A percentile compares a stretch with the other conserved stretches of the same genome.
phyloP scores from a whole-genome alignment of 2,797 vertebrate genomes.

The Scyliorhinus canicula region DNA sequence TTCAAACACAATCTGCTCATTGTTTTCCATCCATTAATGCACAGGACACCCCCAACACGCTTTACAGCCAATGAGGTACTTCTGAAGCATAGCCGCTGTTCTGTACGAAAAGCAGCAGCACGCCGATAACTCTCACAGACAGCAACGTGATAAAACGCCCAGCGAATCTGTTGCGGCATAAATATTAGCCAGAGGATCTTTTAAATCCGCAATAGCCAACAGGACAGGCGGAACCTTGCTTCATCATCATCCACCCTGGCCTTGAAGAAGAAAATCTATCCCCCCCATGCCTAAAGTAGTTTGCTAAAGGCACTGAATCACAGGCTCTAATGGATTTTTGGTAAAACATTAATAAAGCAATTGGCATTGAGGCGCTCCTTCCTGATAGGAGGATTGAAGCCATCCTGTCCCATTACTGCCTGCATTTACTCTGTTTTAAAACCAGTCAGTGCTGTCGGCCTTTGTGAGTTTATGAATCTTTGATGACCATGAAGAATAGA shows the following conservation, averaged over 20 bases:
- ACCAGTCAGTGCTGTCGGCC: background rate
- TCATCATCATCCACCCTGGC: background rate
- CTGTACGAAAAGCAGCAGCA: background rate
- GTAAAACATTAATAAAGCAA: background rate
- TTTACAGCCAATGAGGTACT: background rate
- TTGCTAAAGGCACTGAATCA: background rate
- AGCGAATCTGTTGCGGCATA: background rate
- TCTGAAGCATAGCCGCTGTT: background rate
- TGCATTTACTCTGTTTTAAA: background rate
- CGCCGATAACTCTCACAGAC: background rate
- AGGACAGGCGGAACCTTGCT: background rate
- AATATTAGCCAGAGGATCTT: background rate
- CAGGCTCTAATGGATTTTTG: background rate
- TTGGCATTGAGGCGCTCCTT: background rate
- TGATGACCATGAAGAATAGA: background rate
- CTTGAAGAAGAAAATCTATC: background rate
- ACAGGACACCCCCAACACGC: background rate
- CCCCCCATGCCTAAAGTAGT: background rate
- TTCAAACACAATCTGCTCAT: background rate
- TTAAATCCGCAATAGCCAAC: background rate
- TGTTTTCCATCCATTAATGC: background rate
- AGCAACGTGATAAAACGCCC: background rate
- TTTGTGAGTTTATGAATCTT: background rate
- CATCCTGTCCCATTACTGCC: background rate
- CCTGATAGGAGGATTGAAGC: background rate